A percentile compares a stretch with the other conserved stretches of the same genome.
Conservation (phyloP, 2,113 vertebrate genomes). For the Hystrix brachyura region DNA sequence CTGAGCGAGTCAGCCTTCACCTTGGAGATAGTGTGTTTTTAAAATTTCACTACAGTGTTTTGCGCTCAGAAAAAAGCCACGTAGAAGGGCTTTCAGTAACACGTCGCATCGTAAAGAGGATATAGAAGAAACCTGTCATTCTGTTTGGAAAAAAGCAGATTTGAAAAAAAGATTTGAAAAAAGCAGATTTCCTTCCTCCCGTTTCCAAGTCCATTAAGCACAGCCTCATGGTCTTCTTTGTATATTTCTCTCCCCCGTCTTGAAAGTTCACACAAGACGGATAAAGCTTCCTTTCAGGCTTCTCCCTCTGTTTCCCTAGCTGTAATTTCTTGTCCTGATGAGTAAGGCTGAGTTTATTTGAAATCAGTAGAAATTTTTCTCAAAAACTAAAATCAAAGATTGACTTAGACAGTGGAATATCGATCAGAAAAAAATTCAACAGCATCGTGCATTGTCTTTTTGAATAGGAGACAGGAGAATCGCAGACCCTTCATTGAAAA, state of each 20-base stretch:
- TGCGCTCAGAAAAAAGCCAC: slow-evolving; percentile 59
- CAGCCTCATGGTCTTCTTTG: neutral
- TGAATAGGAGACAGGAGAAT: neutral
- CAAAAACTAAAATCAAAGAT: too few relatives aligned
- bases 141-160: neutral
- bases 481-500: neutral
- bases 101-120: neutral
- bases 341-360: neutral
- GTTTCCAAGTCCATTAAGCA: neutral
- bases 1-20: slow-evolving; percentile 44
- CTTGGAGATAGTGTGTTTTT: slow-evolving; percentile 68
- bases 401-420: neutral
- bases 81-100: slow-evolving; percentile 47
- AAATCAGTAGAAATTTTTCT: neutral
- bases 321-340: neutral
- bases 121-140: neutral
- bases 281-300: neutral
- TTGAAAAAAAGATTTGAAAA: too few relatives aligned
- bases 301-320: neutral
- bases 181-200: neutral
- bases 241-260: neutral
- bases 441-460: neutral
- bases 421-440: neutral
- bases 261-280: neutral
- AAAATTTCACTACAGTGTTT: slow-evolving; percentile 63